These are phyloP conservation scores for Holothuria glaberrima DNA, from an alignment of 35 echinoderm and acorn worm species.

Conservation along the genomic window DNA sequence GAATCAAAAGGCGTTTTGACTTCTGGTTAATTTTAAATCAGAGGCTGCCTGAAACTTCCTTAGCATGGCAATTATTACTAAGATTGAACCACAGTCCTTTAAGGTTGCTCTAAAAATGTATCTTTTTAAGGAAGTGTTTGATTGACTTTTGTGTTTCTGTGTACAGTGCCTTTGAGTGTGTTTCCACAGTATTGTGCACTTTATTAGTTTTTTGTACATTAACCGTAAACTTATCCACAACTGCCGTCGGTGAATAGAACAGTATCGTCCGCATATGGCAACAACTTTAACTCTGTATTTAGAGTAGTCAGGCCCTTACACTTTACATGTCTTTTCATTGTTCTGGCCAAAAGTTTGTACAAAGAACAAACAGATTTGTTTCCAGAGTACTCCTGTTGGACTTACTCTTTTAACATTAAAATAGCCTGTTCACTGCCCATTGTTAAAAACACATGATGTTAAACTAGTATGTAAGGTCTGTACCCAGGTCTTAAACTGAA, in stretches of 20 bases:
- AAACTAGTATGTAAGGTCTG: background rate
- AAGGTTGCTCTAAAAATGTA: no score
- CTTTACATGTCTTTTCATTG: background rate
- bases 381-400: slow-evolving; percentile 6
- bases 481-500: background rate
- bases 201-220: no score
- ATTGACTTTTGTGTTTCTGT: no score
- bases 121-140: no score
- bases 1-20: no score
- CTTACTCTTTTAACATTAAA: slow-evolving; percentile 5
- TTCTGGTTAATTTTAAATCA: slow-evolving; percentile 6
- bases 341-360: background rate
- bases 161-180: no score
- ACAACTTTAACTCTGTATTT: background rate
- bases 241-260: background rate
- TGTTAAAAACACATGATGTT: slow-evolving; percentile 1
- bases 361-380: slow-evolving; percentile 31
- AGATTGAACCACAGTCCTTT: no score
- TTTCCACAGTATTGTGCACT: no score
- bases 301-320: background rate
- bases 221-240: no score
- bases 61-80: background rate
- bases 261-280: slow-evolving; percentile 35
- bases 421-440: slow-evolving; percentile 20
- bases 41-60: background rate